phyloP scores from a whole-genome alignment of 1,140 invertebrate genomes.

The Theocolax elegans region DNA sequence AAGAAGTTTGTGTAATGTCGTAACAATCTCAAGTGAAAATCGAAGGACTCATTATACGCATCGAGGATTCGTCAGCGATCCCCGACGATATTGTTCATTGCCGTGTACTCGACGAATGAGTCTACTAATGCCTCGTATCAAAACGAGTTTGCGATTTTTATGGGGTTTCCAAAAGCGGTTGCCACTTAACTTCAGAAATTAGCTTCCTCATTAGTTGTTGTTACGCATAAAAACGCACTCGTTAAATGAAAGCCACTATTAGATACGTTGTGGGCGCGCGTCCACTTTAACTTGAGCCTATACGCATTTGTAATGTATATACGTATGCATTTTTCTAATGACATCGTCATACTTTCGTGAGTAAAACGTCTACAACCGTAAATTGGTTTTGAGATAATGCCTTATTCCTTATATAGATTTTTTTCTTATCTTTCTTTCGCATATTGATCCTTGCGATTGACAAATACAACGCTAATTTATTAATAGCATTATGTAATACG shows the following conservation, averaged over 20 bases:
- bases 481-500: no score
- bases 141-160: conserved; percentile 32
- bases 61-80: conserved; percentile 16
- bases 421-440: no score
- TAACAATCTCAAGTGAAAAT: conserved; percentile 8
- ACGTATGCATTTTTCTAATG: conserved; percentile 35
- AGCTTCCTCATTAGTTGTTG: conserved; percentile 22
- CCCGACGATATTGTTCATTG: not conserved
- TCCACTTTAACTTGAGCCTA: not conserved
- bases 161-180: not conserved
- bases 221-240: conserved; percentile 30
- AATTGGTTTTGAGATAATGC: conserved; percentile 26
- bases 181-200: conserved; percentile 33
- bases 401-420: not conserved
- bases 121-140: conserved; percentile 22
- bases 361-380: not conserved
- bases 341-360: conserved; percentile 3
- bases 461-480: no score
- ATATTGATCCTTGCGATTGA: no score
- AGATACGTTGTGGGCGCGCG: not conserved
- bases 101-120: not conserved
- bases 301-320: not conserved
- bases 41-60: conserved; percentile 29
- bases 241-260: conserved; percentile 22
- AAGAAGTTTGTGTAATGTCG: no score